Base-by-base conservation (phyloP, 2,888 invertebrate species). In the Schizotus pectinicornis region DNA sequence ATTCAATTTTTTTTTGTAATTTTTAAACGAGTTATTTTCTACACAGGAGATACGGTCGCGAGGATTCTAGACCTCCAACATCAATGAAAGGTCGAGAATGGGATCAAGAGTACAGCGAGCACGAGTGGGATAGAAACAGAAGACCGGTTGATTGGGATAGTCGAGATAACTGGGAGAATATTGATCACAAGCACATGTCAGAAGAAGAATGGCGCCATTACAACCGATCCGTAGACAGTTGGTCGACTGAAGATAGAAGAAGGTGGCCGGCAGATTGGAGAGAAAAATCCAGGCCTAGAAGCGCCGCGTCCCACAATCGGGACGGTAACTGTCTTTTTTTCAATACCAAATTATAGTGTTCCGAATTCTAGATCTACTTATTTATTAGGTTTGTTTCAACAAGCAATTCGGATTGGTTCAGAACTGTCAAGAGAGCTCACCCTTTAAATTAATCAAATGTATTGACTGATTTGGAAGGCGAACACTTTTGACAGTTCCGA, bases 131-230 rank as follows among this genome's bases (percentile, higher is more conserved):
- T 37, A 64, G 77, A 33, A 80, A 79, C 60, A 81, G 85, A 34
- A 81, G 84, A 67, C 83, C 81, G 35, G 54, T 77, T 47, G 84
- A 85, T 11, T 85, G 86, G 85, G 84, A 78, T 41, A 71, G 61
- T 38, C 67, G 75, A 37, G 77, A 76, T 41, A 74, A 73, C 58
- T 79, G 79, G 77, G 79, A 79, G 45, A 70, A 62, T 38, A 60
- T 75, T 13, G 79, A 79, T 22, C 75, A 75, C 52, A 76, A 77
- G 49, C 73, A 72, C 59, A 49, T 67, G 9, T 63, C 69, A 3
- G 78, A 79, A 54, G 80, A 80, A 38, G 79, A 79, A 53, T 80
- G 80, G 80, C 65, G 77, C 11, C 77, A 77, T 65, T 73, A 72
- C 53, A 71, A 72, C 52, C 57, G 77, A 8, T 71, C 75, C 1